phyloP scores from a whole-genome alignment of 2,888 invertebrate genomes.

The Thumatha senex region DNA sequence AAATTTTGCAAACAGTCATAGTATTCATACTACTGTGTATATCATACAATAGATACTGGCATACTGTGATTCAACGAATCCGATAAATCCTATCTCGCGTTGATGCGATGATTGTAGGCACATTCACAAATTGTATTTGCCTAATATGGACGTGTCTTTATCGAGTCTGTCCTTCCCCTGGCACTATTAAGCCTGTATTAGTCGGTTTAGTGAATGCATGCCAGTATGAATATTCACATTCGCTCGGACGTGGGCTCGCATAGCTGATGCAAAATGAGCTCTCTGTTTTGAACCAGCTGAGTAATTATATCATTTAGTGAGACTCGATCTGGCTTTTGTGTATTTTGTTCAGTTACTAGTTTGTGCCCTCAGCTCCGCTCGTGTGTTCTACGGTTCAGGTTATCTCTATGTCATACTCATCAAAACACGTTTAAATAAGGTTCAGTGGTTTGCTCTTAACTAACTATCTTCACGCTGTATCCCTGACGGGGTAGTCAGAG shows the following conservation, averaged over 20 bases:
- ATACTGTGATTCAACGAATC: neutral
- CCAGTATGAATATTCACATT: conserved; percentile 46
- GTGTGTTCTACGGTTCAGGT: too few relatives aligned
- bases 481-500: too few relatives aligned
- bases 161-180: conserved; percentile 7
- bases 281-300: conserved; percentile 18
- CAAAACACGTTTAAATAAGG: too few relatives aligned
- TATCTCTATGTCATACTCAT: too few relatives aligned
- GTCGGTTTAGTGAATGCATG: conserved; percentile 24
- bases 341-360: neutral
- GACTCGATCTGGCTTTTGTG: neutral
- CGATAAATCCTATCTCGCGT: neutral
- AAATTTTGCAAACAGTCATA: too few relatives aligned
- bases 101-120: neutral
- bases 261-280: conserved; percentile 36
- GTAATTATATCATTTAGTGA: conserved; percentile 14
- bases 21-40: too few relatives aligned
- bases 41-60: neutral
- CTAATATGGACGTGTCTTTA: neutral
- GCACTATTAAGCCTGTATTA: conserved; percentile 31
- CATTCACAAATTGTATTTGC: neutral
- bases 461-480: too few relatives aligned
- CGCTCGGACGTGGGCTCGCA: conserved; percentile 44
- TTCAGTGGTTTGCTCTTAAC: too few relatives aligned
- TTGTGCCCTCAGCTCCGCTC: too few relatives aligned